Evolutionary conservation across 2,888 invertebrate genomes (phyloP), one percentile per base, ranked within the genome.

Genomic region (Cotesia congregata): DNA sequence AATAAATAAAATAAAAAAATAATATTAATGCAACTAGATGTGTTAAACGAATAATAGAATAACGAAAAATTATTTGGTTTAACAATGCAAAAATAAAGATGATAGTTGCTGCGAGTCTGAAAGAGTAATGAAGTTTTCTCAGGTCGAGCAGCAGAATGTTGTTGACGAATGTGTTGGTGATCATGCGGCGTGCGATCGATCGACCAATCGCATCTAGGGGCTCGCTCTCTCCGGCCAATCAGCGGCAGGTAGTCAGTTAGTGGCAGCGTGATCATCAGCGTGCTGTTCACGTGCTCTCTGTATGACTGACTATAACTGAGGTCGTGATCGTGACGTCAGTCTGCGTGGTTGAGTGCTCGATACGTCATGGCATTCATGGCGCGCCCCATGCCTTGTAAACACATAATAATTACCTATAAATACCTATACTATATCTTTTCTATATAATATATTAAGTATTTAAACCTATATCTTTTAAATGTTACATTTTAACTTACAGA

Each of bases 231-330:
- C 82, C 86, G 87, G 85, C 95, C 94, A 94, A 94, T 94, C 87
- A 87, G 85, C 82, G 85, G 72, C 79, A 72, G 81, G 87, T 88
- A 92, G 92, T 93, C 96, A 96, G 93, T 93, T 94, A 92, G 90
- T 90, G 90, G 90, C 91, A 92, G 94, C 95, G 94, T 96, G 96
- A 92, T 92, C 92, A 90, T 87, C 90, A 90, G 93, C 93, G 92
- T 93, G 93, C 88, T 93, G 93, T 95, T 95, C 96, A 96, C 96
- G 95, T 96, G 96, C 92, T 92, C 93, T 90, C 90, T 90, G 93
- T 92, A 93, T 95, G 95, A 93, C 93, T 90, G 89, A 90, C 93
- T 92, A 93, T 95, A 95, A 93, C 93, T 90, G 89, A 90, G 90
- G 91, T 91, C 93, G 93, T 93, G 93, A 93, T 92, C 92, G 87